These are phyloP conservation scores for Macrochelys suwanniensis DNA, from an alignment of 2,797 vertebrate species.

Conservation along the genomic window DNA sequence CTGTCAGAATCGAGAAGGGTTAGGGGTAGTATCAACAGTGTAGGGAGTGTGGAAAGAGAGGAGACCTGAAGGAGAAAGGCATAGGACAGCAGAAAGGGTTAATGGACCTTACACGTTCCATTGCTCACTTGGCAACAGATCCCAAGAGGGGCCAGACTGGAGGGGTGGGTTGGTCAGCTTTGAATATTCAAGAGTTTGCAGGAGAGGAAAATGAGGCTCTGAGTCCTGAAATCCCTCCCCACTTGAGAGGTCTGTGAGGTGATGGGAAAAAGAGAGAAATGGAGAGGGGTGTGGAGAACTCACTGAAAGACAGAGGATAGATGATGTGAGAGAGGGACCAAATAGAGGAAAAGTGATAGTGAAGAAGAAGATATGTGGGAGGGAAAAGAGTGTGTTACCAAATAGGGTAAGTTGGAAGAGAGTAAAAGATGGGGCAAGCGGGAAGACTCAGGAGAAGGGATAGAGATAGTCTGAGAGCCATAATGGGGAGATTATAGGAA, in stretches of 20 bases:
- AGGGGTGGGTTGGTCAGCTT: neutral
- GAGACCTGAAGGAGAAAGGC: neutral
- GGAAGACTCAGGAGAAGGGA: neutral
- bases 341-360: neutral
- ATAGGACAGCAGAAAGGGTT: neutral
- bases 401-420: neutral
- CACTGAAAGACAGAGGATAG: neutral
- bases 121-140: neutral
- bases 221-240: neutral
- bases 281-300: neutral
- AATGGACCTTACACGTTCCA: neutral
- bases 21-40: neutral
- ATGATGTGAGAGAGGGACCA: neutral
- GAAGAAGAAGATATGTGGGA: neutral
- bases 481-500: neutral
- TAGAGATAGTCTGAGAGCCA: neutral
- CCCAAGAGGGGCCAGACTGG: neutral
- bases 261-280: neutral
- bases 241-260: neutral
- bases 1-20: neutral
- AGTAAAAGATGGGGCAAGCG: neutral
- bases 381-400: neutral
- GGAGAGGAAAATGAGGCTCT: neutral
- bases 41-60: neutral
- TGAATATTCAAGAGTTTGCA: neutral